Percentiles rank a stretch among this genome's conserved stretches.
These are phyloP conservation scores for Drosophila teissieri DNA, from an alignment of 1,140 invertebrate genomes.

Conservation along the genomic window DNA sequence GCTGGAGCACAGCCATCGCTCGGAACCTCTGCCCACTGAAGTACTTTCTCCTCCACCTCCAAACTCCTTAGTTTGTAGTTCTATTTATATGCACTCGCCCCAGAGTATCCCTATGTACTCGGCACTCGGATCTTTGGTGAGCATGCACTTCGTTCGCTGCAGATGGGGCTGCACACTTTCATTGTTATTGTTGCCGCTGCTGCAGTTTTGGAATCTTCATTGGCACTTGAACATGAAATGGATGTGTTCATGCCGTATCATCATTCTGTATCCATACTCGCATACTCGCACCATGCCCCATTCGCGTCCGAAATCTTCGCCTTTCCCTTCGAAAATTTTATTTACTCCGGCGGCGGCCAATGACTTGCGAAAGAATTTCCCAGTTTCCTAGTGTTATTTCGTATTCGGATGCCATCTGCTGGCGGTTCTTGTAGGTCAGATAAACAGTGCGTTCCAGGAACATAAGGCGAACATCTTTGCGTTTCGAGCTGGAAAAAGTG, in stretches of 20 bases:
- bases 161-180: slow-evolving; percentile 4
- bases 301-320: slow-evolving; percentile 6
- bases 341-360: slow-evolving; percentile 7
- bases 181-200: slow-evolving; percentile 30
- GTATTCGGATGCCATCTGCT: slow-evolving; percentile 9
- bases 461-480: background rate
- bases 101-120: background rate
- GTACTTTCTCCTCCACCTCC: background rate
- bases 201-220: slow-evolving; percentile 49
- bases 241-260: slow-evolving; percentile 15
- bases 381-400: slow-evolving; percentile 7
- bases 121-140: too few relatives aligned
- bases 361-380: slow-evolving; percentile 1
- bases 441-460: slow-evolving; percentile 3
- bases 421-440: slow-evolving; percentile 14
- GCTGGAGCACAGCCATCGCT: slow-evolving; percentile 7
- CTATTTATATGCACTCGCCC: slow-evolving; percentile 36
- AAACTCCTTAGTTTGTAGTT: background rate
- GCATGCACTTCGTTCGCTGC: background rate
- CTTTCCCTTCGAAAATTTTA: slow-evolving; percentile 12
- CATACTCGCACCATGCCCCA: background rate
- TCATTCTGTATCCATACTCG: background rate
- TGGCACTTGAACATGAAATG: slow-evolving; percentile 52
- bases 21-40: background rate
- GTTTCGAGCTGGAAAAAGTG: too few relatives aligned